Conservation (phyloP, 2,888 invertebrate genomes). For the Frankliniella intonsa region DNA sequence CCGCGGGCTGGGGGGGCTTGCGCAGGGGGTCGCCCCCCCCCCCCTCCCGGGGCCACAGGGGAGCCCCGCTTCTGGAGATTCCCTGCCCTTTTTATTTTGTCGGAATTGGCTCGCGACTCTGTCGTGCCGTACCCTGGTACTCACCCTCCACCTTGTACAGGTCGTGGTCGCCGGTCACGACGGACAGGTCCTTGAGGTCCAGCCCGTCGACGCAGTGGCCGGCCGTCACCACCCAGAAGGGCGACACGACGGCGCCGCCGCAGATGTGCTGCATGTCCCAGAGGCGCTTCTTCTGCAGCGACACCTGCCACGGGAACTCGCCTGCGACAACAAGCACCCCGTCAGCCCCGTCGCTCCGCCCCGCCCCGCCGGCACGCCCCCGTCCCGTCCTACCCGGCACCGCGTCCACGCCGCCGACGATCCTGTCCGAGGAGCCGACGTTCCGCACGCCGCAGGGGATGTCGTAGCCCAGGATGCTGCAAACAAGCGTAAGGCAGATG, state of each 20-base stretch:
- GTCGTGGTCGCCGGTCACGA: conserved; percentile 44
- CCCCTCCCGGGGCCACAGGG: no score
- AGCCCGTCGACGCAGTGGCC: conserved; percentile 42
- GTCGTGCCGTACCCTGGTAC: no score
- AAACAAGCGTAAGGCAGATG: neutral
- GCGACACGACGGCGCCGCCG: conserved; percentile 41
- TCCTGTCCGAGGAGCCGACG: neutral
- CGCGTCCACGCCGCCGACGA: neutral
- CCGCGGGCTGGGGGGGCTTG: neutral
- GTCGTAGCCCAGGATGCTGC: conserved; percentile 13
- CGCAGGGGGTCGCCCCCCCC: no score
- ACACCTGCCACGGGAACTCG: conserved; percentile 44
- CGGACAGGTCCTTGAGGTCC: conserved; percentile 37
- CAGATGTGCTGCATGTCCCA: conserved; percentile 39
- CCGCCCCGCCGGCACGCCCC: no score
- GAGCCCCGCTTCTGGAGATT: neutral
- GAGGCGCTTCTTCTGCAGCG: conserved; percentile 40
- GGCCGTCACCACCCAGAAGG: conserved; percentile 41
- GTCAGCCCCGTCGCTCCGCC: no score
- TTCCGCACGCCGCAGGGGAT: neutral
- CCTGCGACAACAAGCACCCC: conserved; percentile 34
- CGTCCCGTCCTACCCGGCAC: neutral
- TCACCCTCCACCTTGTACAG: conserved; percentile 41
- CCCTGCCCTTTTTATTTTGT: neutral
- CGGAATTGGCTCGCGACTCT: no score